Evolutionary conservation across 1,140 invertebrate genomes (phyloP).

Genomic region (Euwallacea fornicatus): DNA sequence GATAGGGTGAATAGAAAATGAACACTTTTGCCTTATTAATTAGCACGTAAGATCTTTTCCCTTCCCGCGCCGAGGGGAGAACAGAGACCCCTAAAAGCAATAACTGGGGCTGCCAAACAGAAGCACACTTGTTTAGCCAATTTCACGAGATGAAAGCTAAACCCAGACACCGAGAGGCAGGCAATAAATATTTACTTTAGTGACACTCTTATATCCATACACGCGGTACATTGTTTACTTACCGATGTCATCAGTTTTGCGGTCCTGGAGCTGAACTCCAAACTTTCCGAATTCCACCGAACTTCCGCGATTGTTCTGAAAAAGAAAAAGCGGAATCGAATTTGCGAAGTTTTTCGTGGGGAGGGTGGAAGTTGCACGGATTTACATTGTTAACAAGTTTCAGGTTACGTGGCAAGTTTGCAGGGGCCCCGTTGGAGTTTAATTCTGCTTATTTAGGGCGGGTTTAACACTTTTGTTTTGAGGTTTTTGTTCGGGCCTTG

Average conservation of each 20-base stretch:
- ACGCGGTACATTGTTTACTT: constrained; percentile 47
- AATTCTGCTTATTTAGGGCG: background rate
- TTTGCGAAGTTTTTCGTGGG: constrained; percentile 2
- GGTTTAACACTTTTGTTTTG: no score
- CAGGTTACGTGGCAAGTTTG: constrained; percentile 5
- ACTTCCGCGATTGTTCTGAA: constrained; percentile 61
- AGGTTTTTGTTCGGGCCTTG: no score
- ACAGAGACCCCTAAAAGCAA: background rate
- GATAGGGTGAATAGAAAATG: constrained; percentile 5
- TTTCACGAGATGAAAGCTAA: background rate
- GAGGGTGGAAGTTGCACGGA: constrained; percentile 12
- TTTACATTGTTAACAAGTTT: constrained; percentile 23
- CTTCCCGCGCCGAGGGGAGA: background rate
- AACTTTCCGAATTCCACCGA: constrained; percentile 62
- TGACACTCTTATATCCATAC: background rate
- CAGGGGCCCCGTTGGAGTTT: background rate
- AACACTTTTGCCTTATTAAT: constrained; percentile 11
- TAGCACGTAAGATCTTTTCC: background rate
- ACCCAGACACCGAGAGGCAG: background rate
- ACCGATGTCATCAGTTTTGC: constrained; percentile 64
- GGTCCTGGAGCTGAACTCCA: constrained; percentile 61
- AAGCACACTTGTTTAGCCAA: no score
- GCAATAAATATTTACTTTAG: no score
- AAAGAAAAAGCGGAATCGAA: constrained; percentile 39
- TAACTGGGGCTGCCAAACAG: no score